Conservation (phyloP, 2,113 vertebrate species). For the Mugil cephalus region DNA sequence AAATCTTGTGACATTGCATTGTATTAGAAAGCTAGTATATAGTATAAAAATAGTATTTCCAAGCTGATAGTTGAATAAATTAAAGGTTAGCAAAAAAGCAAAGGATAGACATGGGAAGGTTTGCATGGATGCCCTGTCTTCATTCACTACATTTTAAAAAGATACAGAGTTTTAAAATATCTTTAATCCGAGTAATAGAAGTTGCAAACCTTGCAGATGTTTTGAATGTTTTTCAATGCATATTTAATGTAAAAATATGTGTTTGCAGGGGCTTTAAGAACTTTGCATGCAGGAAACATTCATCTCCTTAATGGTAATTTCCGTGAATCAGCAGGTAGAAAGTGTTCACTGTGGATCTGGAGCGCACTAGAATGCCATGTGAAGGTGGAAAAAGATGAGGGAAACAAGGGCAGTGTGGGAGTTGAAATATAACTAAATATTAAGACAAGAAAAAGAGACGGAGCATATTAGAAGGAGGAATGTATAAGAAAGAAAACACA, state of each 20-base stretch:
- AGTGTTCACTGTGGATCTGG: not conserved
- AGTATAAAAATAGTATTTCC: not conserved
- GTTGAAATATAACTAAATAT: not conserved
- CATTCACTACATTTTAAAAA: no score
- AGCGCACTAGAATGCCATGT: not conserved
- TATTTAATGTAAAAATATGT: no score
- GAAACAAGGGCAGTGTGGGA: not conserved
- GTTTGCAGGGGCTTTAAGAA: not conserved
- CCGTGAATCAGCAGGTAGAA: conserved; percentile 12
- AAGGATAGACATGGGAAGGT: not conserved
- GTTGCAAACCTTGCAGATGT: no score
- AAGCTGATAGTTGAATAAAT: not conserved
- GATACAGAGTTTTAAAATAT: no score
- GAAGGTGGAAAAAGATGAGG: not conserved
- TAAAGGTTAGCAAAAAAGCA: not conserved
- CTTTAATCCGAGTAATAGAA: no score
- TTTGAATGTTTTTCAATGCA: no score
- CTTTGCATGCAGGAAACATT: not conserved
- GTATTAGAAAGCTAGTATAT: no score
- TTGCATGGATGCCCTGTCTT: not conserved
- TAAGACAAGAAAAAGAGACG: not conserved
- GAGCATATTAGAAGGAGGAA: not conserved
- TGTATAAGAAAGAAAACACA: not conserved
- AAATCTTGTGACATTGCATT: no score
- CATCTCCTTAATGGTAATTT: conserved; percentile 11